phyloP scores from a whole-genome alignment of 2,113 vertebrate genomes.

The Hucho hucho region DNA sequence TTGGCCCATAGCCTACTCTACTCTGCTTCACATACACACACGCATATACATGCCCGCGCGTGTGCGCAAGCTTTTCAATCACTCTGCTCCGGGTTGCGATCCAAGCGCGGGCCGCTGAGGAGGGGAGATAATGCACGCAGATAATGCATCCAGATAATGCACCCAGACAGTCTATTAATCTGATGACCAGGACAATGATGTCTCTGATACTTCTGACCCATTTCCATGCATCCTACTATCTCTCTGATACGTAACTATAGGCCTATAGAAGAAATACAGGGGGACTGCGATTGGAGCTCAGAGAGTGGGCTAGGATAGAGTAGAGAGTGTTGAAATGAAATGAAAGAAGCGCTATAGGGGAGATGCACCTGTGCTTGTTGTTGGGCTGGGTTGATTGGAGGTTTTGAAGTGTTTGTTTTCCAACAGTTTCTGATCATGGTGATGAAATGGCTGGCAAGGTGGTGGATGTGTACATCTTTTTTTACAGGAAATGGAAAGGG shows the following conservation, averaged over 20 bases:
- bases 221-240: slow-evolving; percentile 32
- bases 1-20: slow-evolving; percentile 17
- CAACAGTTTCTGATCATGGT: slow-evolving; percentile 39
- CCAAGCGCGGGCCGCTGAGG: slow-evolving; percentile 42
- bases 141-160: slow-evolving; percentile 61
- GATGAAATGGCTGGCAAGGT: slow-evolving; percentile 42
- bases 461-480: slow-evolving; percentile 12
- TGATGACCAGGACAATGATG: slow-evolving; percentile 57
- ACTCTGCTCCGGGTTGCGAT: slow-evolving; percentile 56
- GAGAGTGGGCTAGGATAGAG: background rate
- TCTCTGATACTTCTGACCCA: slow-evolving; percentile 61
- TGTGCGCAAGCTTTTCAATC: slow-evolving; percentile 51
- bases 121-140: slow-evolving; percentile 53
- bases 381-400: background rate
- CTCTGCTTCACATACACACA: background rate
- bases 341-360: slow-evolving; percentile 12
- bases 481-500: background rate
- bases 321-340: background rate
- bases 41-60: too few species aligned
- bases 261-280: background rate
- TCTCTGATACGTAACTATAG: background rate
- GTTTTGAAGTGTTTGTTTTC: slow-evolving; percentile 49
- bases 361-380: slow-evolving; percentile 22
- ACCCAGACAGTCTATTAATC: slow-evolving; percentile 59
- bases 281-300: background rate